phyloP scores from a whole-genome alignment of 2,113 vertebrate species.

The Clarias batrachus region DNA sequence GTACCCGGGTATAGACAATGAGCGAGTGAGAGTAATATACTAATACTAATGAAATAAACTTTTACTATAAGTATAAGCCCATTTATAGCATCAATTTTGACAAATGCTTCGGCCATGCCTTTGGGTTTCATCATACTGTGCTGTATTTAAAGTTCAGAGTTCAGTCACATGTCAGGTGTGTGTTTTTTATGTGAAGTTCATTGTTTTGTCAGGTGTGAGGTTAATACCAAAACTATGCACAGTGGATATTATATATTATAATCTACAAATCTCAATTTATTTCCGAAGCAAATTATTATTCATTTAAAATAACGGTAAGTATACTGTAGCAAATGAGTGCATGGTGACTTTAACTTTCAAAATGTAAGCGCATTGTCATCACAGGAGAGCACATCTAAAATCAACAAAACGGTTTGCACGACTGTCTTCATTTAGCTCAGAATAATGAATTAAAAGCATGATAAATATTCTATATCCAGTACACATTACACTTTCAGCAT shows the following conservation, averaged over 20 bases:
- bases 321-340: not conserved
- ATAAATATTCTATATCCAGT: not conserved
- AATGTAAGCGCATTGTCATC: not conserved
- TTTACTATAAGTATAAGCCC: not conserved
- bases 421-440: not conserved
- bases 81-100: conserved; percentile 10
- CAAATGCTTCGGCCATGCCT: too few relatives aligned
- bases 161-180: not conserved
- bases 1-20: too few relatives aligned
- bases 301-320: not conserved
- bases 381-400: not conserved
- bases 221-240: too few relatives aligned
- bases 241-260: not conserved
- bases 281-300: not conserved
- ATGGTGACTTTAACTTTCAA: not conserved
- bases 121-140: not conserved
- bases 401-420: not conserved
- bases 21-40: too few relatives aligned
- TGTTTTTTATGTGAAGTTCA: too few relatives aligned
- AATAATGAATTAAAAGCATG: not conserved
- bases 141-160: not conserved
- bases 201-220: too few relatives aligned
- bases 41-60: not conserved
- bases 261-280: not conserved
- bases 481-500: not conserved